Percentiles rank a stretch among this genome's conserved stretches.
Evolutionary conservation across 2,113 vertebrate species (phyloP).

Genomic region (Dromaius novaehollandiae): DNA sequence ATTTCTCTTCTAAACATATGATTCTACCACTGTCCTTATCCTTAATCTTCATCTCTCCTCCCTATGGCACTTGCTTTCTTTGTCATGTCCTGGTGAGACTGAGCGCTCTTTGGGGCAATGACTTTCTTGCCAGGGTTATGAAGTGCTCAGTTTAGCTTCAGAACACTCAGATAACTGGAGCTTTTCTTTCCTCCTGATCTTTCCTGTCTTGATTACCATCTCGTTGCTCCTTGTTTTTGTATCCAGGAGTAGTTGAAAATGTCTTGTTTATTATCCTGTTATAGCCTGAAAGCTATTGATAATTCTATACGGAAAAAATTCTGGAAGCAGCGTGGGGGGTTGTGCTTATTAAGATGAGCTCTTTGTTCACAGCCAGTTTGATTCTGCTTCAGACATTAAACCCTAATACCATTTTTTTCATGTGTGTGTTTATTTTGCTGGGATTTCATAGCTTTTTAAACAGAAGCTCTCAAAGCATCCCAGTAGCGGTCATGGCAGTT

Average conservation of each 20-base stretch:
- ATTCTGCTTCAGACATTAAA: neutral
- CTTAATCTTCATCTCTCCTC: neutral
- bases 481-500: neutral
- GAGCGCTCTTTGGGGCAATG: neutral
- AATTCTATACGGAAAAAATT: neutral
- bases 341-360: fast-evolving
- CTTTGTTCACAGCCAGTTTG: neutral
- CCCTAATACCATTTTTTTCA: neutral
- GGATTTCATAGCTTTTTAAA: neutral
- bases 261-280: neutral
- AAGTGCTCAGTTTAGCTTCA: neutral
- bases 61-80: neutral
- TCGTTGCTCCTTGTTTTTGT: neutral
- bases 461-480: neutral
- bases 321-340: neutral
- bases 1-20: neutral
- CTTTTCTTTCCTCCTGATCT: neutral
- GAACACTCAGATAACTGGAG: neutral
- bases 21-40: neutral
- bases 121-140: fast-evolving
- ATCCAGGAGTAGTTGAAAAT: neutral
- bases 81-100: fast-evolving
- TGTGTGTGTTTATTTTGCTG: slow-evolving; percentile 26
- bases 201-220: neutral
- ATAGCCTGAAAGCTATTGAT: neutral